A percentile compares a stretch with the other conserved stretches of the same genome.
Conservation (phyloP, 2,113 vertebrate genomes). For the Gobiocypris rarus region DNA sequence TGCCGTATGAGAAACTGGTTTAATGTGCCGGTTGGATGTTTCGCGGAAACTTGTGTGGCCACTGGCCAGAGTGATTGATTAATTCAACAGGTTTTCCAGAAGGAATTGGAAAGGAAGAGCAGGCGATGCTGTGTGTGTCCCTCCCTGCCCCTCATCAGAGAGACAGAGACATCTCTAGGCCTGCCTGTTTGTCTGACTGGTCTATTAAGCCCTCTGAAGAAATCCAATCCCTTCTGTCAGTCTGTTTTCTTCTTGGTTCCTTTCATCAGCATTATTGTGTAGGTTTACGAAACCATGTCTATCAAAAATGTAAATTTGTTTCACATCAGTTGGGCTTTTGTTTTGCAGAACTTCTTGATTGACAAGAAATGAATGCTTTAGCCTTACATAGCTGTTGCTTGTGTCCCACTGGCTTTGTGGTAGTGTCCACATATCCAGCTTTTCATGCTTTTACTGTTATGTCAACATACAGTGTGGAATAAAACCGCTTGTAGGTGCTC, state of each 20-base stretch:
- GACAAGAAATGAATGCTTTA: neutral
- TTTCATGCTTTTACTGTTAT: constrained; percentile 31
- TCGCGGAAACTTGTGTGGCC: neutral
- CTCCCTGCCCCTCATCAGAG: neutral
- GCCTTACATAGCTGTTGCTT: neutral
- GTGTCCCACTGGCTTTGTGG: constrained; percentile 8
- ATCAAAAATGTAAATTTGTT: constrained; percentile 1
- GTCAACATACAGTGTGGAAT: constrained; percentile 38
- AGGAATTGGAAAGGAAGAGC: constrained; percentile 8
- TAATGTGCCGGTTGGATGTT: neutral
- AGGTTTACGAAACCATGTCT: neutral
- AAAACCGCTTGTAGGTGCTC: constrained; percentile 17
- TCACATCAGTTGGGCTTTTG: neutral
- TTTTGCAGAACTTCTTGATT: neutral
- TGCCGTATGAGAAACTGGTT: neutral
- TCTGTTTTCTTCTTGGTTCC: neutral
- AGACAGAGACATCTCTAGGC: constrained; percentile 20
- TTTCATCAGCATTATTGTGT: constrained; percentile 1
- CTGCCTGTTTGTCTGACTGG: constrained; percentile 45
- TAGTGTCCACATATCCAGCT: constrained; percentile 46
- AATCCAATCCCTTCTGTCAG: constrained; percentile 35
- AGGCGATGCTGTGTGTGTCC: constrained; percentile 12
- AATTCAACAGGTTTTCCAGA: neutral
- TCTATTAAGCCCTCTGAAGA: constrained; percentile 44
- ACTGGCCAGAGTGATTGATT: neutral